Evolutionary conservation across 1,140 invertebrate species (phyloP).

Genomic region (Dolichoris vasculosae): DNA sequence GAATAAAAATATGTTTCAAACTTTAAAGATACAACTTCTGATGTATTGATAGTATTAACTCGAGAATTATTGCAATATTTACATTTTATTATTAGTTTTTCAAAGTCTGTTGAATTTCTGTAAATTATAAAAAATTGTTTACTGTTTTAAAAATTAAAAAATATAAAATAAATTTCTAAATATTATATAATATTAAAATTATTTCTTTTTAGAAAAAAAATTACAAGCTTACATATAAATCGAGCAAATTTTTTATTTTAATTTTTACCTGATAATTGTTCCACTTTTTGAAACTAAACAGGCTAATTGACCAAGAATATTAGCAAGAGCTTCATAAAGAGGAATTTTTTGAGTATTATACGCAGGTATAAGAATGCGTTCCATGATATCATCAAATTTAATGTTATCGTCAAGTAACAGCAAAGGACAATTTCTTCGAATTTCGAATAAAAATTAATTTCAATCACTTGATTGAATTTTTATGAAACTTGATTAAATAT

Average conservation of each 20-base stretch:
- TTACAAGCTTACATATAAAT: neutral
- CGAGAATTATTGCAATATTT: slow-evolving; percentile 62
- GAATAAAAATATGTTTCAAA: slow-evolving; percentile 58
- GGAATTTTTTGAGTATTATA: slow-evolving; percentile 55
- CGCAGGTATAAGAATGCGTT: slow-evolving; percentile 63
- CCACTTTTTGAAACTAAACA: slow-evolving; percentile 65
- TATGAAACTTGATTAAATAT: slow-evolving; percentile 9
- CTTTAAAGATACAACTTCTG: slow-evolving; percentile 54
- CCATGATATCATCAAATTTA: slow-evolving; percentile 60
- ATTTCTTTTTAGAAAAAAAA: too few species aligned
- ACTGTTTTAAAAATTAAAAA: too few species aligned
- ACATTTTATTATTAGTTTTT: slow-evolving; percentile 62
- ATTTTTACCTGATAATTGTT: slow-evolving; percentile 60
- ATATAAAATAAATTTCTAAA: too few species aligned
- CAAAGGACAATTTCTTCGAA: slow-evolving; percentile 58
- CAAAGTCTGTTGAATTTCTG: slow-evolving; percentile 60
- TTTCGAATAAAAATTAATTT: slow-evolving; percentile 1
- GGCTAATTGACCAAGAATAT: slow-evolving; percentile 61
- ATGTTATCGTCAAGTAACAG: slow-evolving; percentile 58
- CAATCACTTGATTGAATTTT: neutral
- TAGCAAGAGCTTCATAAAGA: slow-evolving; percentile 62
- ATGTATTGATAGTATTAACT: slow-evolving; percentile 44
- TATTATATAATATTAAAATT: slow-evolving; percentile 21
- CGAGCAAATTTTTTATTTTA: slow-evolving; percentile 14
- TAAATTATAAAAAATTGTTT: slow-evolving; percentile 53